Conservation (phyloP, 2,888 invertebrate species). For the Nematopogon swammerdamellus region DNA sequence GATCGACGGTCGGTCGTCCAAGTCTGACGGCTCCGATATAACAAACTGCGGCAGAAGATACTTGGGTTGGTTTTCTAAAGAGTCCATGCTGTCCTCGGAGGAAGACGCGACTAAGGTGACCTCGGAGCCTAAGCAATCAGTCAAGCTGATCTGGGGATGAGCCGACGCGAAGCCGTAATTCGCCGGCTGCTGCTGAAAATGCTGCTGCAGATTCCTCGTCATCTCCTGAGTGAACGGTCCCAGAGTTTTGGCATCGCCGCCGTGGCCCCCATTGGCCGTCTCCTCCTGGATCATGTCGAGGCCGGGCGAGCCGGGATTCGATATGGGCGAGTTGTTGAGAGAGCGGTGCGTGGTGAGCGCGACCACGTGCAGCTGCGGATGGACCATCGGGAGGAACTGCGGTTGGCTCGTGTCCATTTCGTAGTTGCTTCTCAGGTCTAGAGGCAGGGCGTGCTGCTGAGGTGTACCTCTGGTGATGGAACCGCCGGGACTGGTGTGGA, state of each 20-base stretch:
- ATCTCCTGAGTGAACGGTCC: slow-evolving; percentile 19
- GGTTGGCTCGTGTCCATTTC: slow-evolving; percentile 50
- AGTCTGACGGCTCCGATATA: slow-evolving; percentile 69
- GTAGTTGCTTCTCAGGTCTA: slow-evolving; percentile 48
- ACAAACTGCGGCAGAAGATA: slow-evolving; percentile 61
- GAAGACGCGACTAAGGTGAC: slow-evolving; percentile 76
- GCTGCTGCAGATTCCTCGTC: slow-evolving; percentile 24
- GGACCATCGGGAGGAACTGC: slow-evolving; percentile 39
- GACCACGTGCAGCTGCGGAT: slow-evolving; percentile 39
- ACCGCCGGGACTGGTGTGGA: slow-evolving; percentile 64
- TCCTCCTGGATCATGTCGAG: slow-evolving; percentile 73
- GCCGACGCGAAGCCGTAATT: slow-evolving; percentile 14
- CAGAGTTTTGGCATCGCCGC: slow-evolving; percentile 14
- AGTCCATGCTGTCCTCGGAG: slow-evolving; percentile 69
- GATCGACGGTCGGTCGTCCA: slow-evolving; percentile 71
- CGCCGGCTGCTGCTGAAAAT: slow-evolving; percentile 23
- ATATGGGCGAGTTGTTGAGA: slow-evolving; percentile 59
- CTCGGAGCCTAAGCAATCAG: slow-evolving; percentile 86
- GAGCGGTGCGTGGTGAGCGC: slow-evolving; percentile 45
- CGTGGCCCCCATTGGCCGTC: slow-evolving; percentile 51
- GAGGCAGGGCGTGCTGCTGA: slow-evolving; percentile 50
- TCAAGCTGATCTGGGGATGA: slow-evolving; percentile 88
- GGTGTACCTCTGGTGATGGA: slow-evolving; percentile 76
- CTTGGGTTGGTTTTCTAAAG: slow-evolving; percentile 56
- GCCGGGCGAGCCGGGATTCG: slow-evolving; percentile 63